Evolutionary conservation across 2,113 vertebrate genomes (phyloP), one percentile per base, ranked within the genome.

Genomic region (Austrofundulus limnaeus): DNA sequence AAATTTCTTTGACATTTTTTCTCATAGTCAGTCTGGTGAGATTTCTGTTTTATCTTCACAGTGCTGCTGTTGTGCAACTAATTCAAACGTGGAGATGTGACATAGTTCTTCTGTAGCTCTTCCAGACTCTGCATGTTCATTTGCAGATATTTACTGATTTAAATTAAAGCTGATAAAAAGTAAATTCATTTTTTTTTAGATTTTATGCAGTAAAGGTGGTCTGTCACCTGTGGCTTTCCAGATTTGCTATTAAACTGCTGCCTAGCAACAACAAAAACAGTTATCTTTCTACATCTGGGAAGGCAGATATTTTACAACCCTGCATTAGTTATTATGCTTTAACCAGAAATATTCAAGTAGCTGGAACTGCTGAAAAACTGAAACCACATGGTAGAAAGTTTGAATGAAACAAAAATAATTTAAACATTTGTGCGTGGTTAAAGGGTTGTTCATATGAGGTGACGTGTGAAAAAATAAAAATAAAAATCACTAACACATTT

Each of bases 221-320:
- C 54, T 49, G 17, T 45, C 16, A 51, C 11, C n/a, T 28, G 47
- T 61, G 0, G 37, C 20, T 48, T 5, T n/a, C 47, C 41, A n/a
- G 41, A 4, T 41, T 11, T 45, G 50, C 4, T 48, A 58, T 61
- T 34, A 25, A 53, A 51, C 51, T n/a, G 28, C 24, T 76, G 61
- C 74, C 55, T 54, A 59, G 50, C 63, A 77, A 69, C 59, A 58
- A n/a, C 41, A 39, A 19, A 54, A 42, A 25, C 64, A 48, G 61
- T 52, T 62, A 53, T 49, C 37, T 63, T 57, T 43, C 61, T 61
- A 66, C 65, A 42, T 73, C 34, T 71, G 53, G 61, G 12, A 45
- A 54, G 53, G 64, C 16, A 43, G 45, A 17, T 38, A 21, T n/a
- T 53, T 37, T 58, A 47, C 1, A 20, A 7, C 21, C 15, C 66